Evolutionary conservation across 2,888 invertebrate species (phyloP), one percentile per base, ranked within the genome.

Genomic region (Lysandra coridon): DNA sequence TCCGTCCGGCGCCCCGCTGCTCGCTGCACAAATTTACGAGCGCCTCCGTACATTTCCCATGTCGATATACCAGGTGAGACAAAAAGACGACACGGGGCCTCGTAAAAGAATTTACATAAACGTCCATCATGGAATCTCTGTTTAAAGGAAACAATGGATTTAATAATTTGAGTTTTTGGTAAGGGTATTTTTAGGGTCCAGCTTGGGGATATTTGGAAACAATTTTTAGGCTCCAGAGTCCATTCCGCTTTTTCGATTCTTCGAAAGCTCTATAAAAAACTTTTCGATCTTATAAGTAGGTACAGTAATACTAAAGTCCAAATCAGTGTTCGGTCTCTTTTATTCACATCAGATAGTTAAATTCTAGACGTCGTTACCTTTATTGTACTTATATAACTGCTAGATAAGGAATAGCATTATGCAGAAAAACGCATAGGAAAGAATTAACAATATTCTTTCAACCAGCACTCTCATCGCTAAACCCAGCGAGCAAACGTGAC

Each of bases 11-110:
- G 87, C 89, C 94, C 91, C 91, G 94, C 94, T 94, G 94, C 88
- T 92, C 85, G 89, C 90, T 88, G 88, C 93, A 92, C 93, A 92
- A 93, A 94, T 94, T 94, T 94, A 94, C 92, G 94, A 92, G 85
- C 91, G 90, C 93, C 90, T 88, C 92, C 87, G 91, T 88, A 88
- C 90, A 87, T 85, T 84, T 83, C 87, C 86, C 86, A 85, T 84
- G 85, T 80, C 86, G 87, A 85, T 69, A 69, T 89, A 88, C 88
- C 88, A 91, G 90, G 91, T 90, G 89, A 93, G 93, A 88, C 88
- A 88, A 89, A 90, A 90, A 69, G 69, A 69, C 69, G 33, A 69
- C 30, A 23, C 10, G 30, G 64, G 23, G 64, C 64, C 64, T 64
- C 30, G 69, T 37, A 37, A 37, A 69, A 69, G 69, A 69, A 69